Evolutionary conservation across 2,797 vertebrate genomes (phyloP).

Genomic region (Ciconia nigra): DNA sequence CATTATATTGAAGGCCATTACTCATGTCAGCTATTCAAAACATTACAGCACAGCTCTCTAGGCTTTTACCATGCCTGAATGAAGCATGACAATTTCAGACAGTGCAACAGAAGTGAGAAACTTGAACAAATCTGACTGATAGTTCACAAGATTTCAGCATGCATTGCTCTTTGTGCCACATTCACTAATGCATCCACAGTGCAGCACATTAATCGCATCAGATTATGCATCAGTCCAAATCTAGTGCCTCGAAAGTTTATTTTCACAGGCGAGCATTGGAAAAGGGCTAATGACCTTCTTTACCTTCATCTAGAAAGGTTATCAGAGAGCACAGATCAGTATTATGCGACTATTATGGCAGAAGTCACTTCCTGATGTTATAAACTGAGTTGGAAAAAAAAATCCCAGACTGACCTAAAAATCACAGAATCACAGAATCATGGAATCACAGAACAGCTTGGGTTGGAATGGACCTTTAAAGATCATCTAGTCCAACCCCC

Average conservation of each 20-base stretch:
- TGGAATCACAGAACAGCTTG: not conserved
- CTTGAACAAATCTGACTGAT: slow-evolving; percentile 14
- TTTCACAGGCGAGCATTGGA: not conserved
- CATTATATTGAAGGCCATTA: not conserved
- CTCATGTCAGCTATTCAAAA: not conserved
- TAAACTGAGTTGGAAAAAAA: not conserved
- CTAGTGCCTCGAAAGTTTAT: not conserved
- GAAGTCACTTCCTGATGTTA: not conserved
- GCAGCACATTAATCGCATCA: not conserved
- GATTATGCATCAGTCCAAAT: not conserved
- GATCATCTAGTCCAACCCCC: not conserved
- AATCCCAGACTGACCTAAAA: not conserved
- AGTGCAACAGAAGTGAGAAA: not conserved
- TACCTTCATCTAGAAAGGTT: not conserved
- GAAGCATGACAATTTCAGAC: not conserved
- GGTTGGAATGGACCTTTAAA: not conserved
- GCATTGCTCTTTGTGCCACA: not conserved
- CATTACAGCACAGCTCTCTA: not conserved
- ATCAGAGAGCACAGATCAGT: not conserved
- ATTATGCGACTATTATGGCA: not conserved
- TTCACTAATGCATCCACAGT: not conserved
- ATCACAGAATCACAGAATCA: not conserved
- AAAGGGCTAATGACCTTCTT: not conserved
- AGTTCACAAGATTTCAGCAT: not conserved
- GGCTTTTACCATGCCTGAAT: not conserved